Evolutionary conservation across 2,888 invertebrate species (phyloP).

Genomic region (Cetonia aurata): DNA sequence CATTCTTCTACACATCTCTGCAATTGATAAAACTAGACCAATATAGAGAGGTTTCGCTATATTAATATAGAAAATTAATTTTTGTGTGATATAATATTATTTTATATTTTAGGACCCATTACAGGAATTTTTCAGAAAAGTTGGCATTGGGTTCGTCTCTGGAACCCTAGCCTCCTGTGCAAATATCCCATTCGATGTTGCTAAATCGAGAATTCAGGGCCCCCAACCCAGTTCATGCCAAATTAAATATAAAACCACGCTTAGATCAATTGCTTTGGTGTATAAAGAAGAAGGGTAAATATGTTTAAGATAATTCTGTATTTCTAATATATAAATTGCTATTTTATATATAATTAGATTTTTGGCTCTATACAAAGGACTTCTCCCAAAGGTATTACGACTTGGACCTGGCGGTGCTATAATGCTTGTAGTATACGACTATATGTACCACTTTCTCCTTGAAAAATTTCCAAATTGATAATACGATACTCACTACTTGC

Average conservation of each 20-base stretch:
- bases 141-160: conserved; percentile 87
- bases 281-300: conserved; percentile 90
- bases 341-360: conserved; percentile 72
- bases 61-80: background rate
- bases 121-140: conserved; percentile 80
- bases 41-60: too few relatives aligned
- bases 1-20: too few relatives aligned
- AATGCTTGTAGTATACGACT: conserved; percentile 93
- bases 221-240: conserved; percentile 82
- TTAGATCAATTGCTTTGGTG: conserved; percentile 79
- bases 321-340: background rate
- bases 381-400: conserved; percentile 90
- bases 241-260: conserved; percentile 84
- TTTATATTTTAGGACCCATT: conserved; percentile 72
- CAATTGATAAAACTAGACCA: too few relatives aligned
- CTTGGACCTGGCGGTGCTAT: conserved; percentile 96
- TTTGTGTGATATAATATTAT: background rate
- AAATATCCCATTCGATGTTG: conserved; percentile 97
- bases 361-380: conserved; percentile 90
- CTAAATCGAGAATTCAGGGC: conserved; percentile 95
- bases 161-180: conserved; percentile 88
- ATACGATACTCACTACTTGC: background rate
- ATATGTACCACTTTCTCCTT: conserved; percentile 82
- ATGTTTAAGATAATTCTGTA: background rate
- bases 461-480: conserved; percentile 61